Evolutionary conservation across 2,888 invertebrate species (phyloP), one percentile per base, ranked within the genome.

Genomic region (Macropis europaea): DNA sequence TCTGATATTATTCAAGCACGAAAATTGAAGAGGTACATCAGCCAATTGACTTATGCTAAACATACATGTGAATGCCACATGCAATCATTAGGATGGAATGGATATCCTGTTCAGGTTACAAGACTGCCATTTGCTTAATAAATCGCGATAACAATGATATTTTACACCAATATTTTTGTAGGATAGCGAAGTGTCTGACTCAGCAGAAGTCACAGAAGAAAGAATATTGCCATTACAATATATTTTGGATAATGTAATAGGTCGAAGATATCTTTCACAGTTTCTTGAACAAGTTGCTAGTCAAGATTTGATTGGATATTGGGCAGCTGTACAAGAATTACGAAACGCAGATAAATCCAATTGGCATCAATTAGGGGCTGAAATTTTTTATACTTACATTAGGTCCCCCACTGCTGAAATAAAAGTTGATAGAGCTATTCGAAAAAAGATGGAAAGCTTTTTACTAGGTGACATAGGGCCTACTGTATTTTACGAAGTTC

Each of bases 311-410:
- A 93, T 97, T 5, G 95, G 96, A 0, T 97, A 95, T 86, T 97
- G 97, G 94, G 93, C 93, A 82, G 95, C 96, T 0, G 96, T 97
- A 0, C 97, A 97, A 85, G 96, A 97, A 89, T 90, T 97, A 72
- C 93, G 95, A 75, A 92, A 93, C 62, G 93, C 95, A n/a, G 94
- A 94, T 47, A 92, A 95, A 78, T 94, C 94, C 69, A 93, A 93
- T 77, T 95, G 95, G 93, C 97, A 97, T 90, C 96, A 97, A 84
- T 90, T 97, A 26, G 97, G 96, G 7, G 95, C 96, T n/a, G 97
- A 97, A 90, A 96, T 97, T 84, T 97, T 96, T 90, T 97, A 97
- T 87, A 96, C 96, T 2, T 97, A 95, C 84, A 95, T 97, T 70
- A 92, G 95, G 76, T 95, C 95, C 52, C 95, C 95, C 1, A 94